Base-by-base conservation (phyloP, 1,140 invertebrate species). In the fruit fly (Drosophila melanogaster) region DNA sequence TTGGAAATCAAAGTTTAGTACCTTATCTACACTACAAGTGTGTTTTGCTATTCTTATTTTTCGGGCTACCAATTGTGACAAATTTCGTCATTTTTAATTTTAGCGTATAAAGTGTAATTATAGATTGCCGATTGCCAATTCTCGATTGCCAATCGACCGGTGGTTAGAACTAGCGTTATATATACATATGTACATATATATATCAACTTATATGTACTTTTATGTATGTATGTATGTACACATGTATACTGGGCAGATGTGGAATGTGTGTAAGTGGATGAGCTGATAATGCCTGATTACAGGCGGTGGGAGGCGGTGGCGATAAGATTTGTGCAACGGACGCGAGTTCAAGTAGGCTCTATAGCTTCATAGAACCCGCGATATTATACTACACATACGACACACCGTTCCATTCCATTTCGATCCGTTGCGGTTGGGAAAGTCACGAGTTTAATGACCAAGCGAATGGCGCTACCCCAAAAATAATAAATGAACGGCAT, bases 51-150 rank as follows among this genome's bases (percentile, higher is more conserved):
- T 54, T 35, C 5, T 12, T 74, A 14, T 40, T 74, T 33, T 37
- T 30, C 24, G 17, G 17, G 10, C 26, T 15, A 44, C 60, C 40
- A 7, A 19, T 64, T 35, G 43, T 38, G 40, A 55, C 33, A 47
- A 74, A 69, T 89, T 87, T 87, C 79, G 83, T 86, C 83, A 86
- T 86, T 79, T 79, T 87, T 87, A 86, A 86, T 87, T 86, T 87
- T 86, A 86, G 81, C 78, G 30, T 43, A 71, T 17, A 54, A 71
- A 87, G 69, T 86, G 65, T 86, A 81, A 86, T 87, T 83, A 86
- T 83, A 87, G 83, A 87, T 81, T 87, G 67, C 14, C 65, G 66
- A 70, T 69, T 41, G 43, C 33, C 62, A 51, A 61, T 61, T 61
- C 1, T n/a, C 57, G 35, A 69, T 69, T 69, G 40, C 33, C 64